phyloP scores from a whole-genome alignment of 2,113 vertebrate genomes.

The Sebastes schlegelii region DNA sequence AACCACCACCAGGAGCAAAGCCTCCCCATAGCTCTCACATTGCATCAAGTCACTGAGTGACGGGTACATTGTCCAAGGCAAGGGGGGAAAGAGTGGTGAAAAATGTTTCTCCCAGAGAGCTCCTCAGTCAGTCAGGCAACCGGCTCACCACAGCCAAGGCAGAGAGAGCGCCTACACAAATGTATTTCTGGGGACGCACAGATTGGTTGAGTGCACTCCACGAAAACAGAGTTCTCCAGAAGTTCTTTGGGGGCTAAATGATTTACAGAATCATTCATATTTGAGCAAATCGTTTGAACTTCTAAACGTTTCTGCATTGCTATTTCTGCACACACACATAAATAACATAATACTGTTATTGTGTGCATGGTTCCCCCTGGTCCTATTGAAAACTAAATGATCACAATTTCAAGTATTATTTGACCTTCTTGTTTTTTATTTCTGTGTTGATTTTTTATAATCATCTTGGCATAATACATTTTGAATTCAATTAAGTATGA shows the following conservation, averaged over 20 bases:
- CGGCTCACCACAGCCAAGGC: slow-evolving; percentile 46
- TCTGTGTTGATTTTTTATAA: not conserved
- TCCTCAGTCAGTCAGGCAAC: slow-evolving; percentile 22
- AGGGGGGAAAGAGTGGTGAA: slow-evolving; percentile 77
- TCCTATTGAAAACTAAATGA: slow-evolving; percentile 5
- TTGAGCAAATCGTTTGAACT: slow-evolving; percentile 70
- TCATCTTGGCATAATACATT: not conserved
- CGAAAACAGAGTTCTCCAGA: slow-evolving; percentile 55
- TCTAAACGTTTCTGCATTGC: slow-evolving; percentile 57
- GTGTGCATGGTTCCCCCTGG: not conserved
- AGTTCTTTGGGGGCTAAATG: slow-evolving; percentile 65
- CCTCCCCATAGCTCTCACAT: slow-evolving; percentile 74
- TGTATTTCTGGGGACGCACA: slow-evolving; percentile 50
- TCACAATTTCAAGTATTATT: not conserved
- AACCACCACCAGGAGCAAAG: slow-evolving; percentile 36
- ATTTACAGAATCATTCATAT: slow-evolving; percentile 71
- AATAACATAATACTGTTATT: not conserved
- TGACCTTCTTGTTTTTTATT: not conserved
- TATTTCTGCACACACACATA: slow-evolving; percentile 25
- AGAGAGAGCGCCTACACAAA: slow-evolving; percentile 35
- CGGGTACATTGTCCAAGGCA: slow-evolving; percentile 75
- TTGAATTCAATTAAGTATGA: not conserved
- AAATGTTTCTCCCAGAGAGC: slow-evolving; percentile 70
- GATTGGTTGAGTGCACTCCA: slow-evolving; percentile 57
- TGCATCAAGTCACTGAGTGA: slow-evolving; percentile 79